phyloP scores from a whole-genome alignment of 2,797 vertebrate species.

The Vespertilio murinus region DNA sequence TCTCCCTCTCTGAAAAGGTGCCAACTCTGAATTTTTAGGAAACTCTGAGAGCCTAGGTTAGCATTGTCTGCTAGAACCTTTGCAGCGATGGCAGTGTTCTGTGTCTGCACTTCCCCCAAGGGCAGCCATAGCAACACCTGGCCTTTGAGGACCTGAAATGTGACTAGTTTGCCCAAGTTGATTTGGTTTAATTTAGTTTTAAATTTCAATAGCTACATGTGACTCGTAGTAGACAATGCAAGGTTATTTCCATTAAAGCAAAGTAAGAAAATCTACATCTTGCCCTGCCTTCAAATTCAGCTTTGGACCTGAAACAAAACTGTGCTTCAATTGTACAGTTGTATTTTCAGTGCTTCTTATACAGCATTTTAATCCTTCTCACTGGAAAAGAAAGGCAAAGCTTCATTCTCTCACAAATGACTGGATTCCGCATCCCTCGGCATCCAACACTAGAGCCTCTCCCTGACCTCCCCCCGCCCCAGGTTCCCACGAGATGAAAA shows the following conservation, averaged over 20 bases:
- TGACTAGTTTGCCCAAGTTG: neutral
- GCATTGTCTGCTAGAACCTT: neutral
- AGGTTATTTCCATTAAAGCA: neutral
- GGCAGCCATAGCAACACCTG: neutral
- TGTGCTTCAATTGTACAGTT: neutral
- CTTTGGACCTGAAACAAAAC: neutral
- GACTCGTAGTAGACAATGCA: neutral
- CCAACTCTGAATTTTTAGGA: neutral
- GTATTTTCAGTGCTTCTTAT: accelerated
- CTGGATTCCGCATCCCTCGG: neutral
- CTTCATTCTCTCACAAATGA: neutral
- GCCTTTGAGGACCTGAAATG: neutral
- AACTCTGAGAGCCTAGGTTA: neutral
- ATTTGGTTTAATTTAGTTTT: neutral
- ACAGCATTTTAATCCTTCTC: neutral
- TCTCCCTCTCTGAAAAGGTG: neutral
- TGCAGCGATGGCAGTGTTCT: neutral
- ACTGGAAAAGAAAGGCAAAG: neutral
- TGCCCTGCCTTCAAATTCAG: neutral
- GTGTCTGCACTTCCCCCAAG: neutral
- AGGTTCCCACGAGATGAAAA: neutral
- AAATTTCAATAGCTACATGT: neutral
- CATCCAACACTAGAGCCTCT: neutral
- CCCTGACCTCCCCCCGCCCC: no score
- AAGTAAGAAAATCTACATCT: neutral